Evolutionary conservation across 2,888 invertebrate genomes (phyloP), one percentile per base, ranked within the genome.

Genomic region (Chrysomela aeneicollis): DNA sequence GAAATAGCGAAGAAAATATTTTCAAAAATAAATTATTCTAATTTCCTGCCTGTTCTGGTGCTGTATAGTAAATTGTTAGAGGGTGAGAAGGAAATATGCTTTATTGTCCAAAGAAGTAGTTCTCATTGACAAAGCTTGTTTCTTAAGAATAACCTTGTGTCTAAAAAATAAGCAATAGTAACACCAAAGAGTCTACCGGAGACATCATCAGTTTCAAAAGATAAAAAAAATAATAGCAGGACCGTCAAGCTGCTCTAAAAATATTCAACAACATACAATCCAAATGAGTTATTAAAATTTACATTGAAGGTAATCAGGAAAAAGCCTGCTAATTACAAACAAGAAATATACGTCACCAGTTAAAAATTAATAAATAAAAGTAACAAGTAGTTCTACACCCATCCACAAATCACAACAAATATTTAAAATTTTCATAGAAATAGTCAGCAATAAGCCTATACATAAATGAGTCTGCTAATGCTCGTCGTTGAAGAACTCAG

Each of bases 401-500:
- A 42, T 42, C 12, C 2, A 12, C 35, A 35, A 35, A 35, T 35
- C 12, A 35, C 35, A 35, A 35, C 35, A 35, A 35, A 42, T 42
- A n/a, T n/a, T 15, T 42, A 15, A 42, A 42, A 42, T 42, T 42
- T 42, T 42, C 42, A 42, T 42, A 15, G 15, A 42, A 42, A 42
- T 42, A 42, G 42, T 35, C 42, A 42, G 42, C 1, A 42, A 42
- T 42, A 42, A 42, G 42, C 42, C n/a, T 15, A 42, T 42, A 6
- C 42, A 42, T 42, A 26, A 26, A 15, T 42, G 6, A 42, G 42
- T 42, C 15, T 6, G n/a, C 42, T 42, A 15, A 42, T 15, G 42
- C 42, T 42, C 42, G 42, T 42, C 42, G 42, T 42, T 42, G n/a
- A 42, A 42, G 6, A 42, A 42, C 42, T 42, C 42, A 42, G 42